A percentile compares a stretch with the other conserved stretches of the same genome.
Evolutionary conservation across 2,888 invertebrate genomes (phyloP).

Genomic region (Xestoiulus laeticollis): DNA sequence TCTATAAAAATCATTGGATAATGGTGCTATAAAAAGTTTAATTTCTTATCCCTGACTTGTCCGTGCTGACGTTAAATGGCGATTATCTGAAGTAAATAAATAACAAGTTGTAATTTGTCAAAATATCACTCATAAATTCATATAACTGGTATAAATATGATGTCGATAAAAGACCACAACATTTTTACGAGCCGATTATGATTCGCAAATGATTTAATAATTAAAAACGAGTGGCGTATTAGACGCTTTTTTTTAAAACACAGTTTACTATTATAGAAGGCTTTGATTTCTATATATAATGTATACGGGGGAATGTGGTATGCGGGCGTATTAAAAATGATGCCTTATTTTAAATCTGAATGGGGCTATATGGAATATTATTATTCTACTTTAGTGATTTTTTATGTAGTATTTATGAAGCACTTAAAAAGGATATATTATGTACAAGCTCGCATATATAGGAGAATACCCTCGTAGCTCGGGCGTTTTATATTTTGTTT

Average conservation of each 20-base stretch:
- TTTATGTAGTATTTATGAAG: conserved; percentile 43
- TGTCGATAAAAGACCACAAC: conserved; percentile 45
- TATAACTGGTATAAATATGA: conserved; percentile 23
- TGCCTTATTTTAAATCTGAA: conserved; percentile 30
- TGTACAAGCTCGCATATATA: not conserved
- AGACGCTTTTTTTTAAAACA: not conserved
- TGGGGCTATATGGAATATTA: conserved; percentile 28
- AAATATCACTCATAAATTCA: conserved; percentile 45
- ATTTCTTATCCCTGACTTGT: conserved; percentile 36
- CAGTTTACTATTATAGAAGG: conserved; percentile 10
- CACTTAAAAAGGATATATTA: conserved; percentile 40
- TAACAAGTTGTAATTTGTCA: conserved; percentile 48
- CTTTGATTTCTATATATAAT: not conserved
- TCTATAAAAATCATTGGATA: conserved; percentile 53
- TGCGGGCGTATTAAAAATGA: conserved; percentile 25
- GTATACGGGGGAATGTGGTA: not conserved
- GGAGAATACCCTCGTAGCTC: not conserved
- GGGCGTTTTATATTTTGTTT: not conserved
- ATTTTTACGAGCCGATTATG: conserved; percentile 52
- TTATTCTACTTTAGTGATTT: conserved; percentile 40
- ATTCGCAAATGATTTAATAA: conserved; percentile 48
- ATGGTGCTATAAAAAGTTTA: conserved; percentile 49
- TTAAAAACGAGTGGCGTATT: not conserved
- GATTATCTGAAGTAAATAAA: conserved; percentile 48
- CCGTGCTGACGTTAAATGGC: conserved; percentile 44